phyloP scores from a whole-genome alignment of 2,888 invertebrate species.

The Mimumesa dahlbomi region DNA sequence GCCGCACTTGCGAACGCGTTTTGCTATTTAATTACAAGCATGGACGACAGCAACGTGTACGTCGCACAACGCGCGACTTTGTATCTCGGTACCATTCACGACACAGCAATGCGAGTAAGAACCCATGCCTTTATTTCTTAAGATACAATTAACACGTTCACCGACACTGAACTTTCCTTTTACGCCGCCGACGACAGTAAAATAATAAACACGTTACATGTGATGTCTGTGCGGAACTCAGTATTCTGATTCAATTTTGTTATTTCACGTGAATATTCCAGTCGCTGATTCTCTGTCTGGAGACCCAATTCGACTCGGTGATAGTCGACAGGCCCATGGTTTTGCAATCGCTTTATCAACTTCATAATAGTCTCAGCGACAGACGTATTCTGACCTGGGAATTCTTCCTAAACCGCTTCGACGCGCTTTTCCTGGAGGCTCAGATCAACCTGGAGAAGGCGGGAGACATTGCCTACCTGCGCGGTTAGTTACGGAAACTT shows the following conservation, averaged over 20 bases:
- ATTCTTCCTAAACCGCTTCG: slow-evolving; percentile 98
- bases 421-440: slow-evolving; percentile 96
- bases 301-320: slow-evolving; percentile 98
- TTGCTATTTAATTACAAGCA: slow-evolving; percentile 96
- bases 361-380: slow-evolving; percentile 95
- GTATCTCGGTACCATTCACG: slow-evolving; percentile 96
- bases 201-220: too few species aligned
- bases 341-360: slow-evolving; percentile 95
- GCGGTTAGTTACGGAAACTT: slow-evolving; percentile 82
- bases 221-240: too few species aligned
- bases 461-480: slow-evolving; percentile 91
- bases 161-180: too few species aligned
- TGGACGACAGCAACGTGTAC: slow-evolving; percentile 97
- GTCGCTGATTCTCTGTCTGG: slow-evolving; percentile 95
- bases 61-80: slow-evolving; percentile 96
- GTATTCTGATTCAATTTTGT: too few species aligned
- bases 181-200: too few species aligned
- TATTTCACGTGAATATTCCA: slow-evolving; percentile 73
- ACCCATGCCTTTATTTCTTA: neutral
- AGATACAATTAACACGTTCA: too few species aligned
- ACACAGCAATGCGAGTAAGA: slow-evolving; percentile 90
- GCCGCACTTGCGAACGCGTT: slow-evolving; percentile 97
- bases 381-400: slow-evolving; percentile 96
- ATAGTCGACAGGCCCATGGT: slow-evolving; percentile 98
- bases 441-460: slow-evolving; percentile 94